A percentile compares a stretch with the other conserved stretches of the same genome.
Conservation (phyloP, 2,888 invertebrate genomes). For the Dicyrtomina minuta region DNA sequence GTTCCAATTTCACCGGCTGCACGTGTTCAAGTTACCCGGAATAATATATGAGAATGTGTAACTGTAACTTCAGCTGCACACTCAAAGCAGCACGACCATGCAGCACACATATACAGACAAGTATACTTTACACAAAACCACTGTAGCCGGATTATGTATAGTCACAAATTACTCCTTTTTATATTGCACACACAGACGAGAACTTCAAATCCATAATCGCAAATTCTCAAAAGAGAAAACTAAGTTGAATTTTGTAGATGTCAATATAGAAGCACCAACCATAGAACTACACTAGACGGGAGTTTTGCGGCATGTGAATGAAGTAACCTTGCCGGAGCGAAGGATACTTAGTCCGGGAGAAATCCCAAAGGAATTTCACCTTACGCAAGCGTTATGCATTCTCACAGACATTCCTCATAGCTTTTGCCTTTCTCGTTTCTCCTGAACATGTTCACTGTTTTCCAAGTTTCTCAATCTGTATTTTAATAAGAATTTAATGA, state of each 20-base stretch:
- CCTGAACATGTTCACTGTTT: neutral
- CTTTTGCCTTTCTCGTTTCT: too few species aligned
- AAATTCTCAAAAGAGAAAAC: neutral
- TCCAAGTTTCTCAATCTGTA: neutral
- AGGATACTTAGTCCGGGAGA: slow-evolving; percentile 48
- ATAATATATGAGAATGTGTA: too few species aligned
- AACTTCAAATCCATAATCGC: neutral
- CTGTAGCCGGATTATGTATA: neutral
- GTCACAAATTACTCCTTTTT: too few species aligned
- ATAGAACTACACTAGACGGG: slow-evolving; percentile 31
- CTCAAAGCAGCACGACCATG: too few species aligned
- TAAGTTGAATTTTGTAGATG: neutral
- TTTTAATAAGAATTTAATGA: too few species aligned
- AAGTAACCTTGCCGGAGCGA: slow-evolving; percentile 44
- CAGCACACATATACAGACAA: too few species aligned
- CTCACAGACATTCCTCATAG: slow-evolving; percentile 9
- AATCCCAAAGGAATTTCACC: slow-evolving; percentile 50
- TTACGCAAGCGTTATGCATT: slow-evolving; percentile 48
- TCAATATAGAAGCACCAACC: slow-evolving; percentile 11
- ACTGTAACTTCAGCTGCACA: too few species aligned
- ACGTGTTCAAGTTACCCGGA: slow-evolving; percentile 3
- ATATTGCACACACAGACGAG: too few species aligned
- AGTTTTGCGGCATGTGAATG: slow-evolving; percentile 43
- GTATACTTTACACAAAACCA: neutral
- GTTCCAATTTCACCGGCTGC: slow-evolving; percentile 14